Percentiles rank a stretch among this genome's conserved stretches.
phyloP scores from a whole-genome alignment of 2,888 invertebrate genomes.

The Drosophila sordidula region DNA sequence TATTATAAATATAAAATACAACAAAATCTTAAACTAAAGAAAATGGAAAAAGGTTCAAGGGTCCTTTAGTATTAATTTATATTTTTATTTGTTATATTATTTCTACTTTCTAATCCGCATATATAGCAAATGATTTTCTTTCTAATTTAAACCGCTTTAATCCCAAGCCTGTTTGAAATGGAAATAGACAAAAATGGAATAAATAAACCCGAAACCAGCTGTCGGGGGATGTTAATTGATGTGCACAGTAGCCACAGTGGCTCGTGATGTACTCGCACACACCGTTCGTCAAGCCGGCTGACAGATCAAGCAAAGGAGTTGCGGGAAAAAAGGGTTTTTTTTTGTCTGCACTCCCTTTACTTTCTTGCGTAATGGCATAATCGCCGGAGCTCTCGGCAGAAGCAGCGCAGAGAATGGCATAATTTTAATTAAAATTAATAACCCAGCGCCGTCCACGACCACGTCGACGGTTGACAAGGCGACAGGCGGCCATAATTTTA shows the following conservation, averaged over 20 bases:
- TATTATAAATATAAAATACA: too few species aligned
- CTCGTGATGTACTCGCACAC: conserved; percentile 31
- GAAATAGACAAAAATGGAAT: conserved; percentile 7
- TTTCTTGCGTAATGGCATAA: conserved; percentile 46
- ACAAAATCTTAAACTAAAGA: not conserved
- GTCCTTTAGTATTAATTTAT: too few species aligned
- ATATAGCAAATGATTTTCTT: too few species aligned
- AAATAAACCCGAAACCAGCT: conserved; percentile 34
- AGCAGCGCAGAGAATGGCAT: conserved; percentile 65
- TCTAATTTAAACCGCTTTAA: too few species aligned
- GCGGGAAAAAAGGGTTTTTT: conserved; percentile 31
- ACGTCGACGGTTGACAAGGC: conserved; percentile 53
- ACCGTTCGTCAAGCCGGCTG: conserved; percentile 39
- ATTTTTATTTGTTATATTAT: too few species aligned
- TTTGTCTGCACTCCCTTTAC: not conserved
- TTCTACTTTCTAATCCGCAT: too few species aligned
- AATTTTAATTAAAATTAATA: conserved; percentile 82
- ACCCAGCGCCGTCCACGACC: conserved; percentile 43
- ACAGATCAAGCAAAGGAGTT: conserved; percentile 27
- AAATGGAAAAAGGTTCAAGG: not conserved
- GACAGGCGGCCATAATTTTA: conserved; percentile 73
- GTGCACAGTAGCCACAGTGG: conserved; percentile 47
- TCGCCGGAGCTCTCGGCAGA: conserved; percentile 39
- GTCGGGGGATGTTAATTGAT: conserved; percentile 64
- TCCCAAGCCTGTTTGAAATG: conserved; percentile 2